phyloP scores from a whole-genome alignment of 35 echinoderm and acorn worm species.

The Ophioderma brevispina region DNA sequence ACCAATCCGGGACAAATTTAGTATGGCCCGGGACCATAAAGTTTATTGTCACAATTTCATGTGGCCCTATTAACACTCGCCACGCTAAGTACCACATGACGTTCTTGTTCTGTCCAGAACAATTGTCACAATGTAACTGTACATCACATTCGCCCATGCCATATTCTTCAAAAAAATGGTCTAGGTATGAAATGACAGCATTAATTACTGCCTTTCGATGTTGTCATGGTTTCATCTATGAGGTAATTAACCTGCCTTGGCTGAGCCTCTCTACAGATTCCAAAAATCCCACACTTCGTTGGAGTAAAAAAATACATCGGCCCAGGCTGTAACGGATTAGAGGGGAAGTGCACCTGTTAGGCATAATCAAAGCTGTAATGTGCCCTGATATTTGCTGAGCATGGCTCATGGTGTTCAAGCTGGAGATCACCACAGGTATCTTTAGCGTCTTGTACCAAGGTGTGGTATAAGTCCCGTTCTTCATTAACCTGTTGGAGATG shows the following conservation, averaged over 20 bases:
- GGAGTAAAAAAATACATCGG: conserved; percentile 52
- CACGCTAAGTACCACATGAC: too few species aligned
- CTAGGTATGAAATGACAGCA: conserved; percentile 23
- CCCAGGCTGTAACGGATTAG: conserved; percentile 50
- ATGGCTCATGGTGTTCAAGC: conserved; percentile 19
- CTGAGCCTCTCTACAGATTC: conserved; percentile 34
- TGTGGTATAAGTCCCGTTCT: neutral
- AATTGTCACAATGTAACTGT: conserved; percentile 49
- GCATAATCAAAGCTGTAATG: conserved; percentile 63
- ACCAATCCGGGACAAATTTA: too few species aligned
- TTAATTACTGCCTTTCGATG: conserved; percentile 29
- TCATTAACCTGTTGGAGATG: conserved; percentile 8
- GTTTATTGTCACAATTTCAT: too few species aligned
- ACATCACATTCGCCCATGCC: conserved; percentile 31
- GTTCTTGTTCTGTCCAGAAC: conserved; percentile 50
- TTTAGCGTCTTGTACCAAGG: neutral
- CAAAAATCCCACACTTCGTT: conserved; percentile 60
- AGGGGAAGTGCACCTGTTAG: conserved; percentile 59
- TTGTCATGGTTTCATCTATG: conserved; percentile 33
- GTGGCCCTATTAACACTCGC: too few species aligned
- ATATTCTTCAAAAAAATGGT: conserved; percentile 46
- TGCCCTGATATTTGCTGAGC: conserved; percentile 9
- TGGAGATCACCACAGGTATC: neutral
- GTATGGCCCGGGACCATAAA: too few species aligned
- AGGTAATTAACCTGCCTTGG: conserved; percentile 51